These are phyloP conservation scores for Harpagifer antarcticus DNA, from an alignment of 2,797 vertebrate species.

Conservation along the genomic window DNA sequence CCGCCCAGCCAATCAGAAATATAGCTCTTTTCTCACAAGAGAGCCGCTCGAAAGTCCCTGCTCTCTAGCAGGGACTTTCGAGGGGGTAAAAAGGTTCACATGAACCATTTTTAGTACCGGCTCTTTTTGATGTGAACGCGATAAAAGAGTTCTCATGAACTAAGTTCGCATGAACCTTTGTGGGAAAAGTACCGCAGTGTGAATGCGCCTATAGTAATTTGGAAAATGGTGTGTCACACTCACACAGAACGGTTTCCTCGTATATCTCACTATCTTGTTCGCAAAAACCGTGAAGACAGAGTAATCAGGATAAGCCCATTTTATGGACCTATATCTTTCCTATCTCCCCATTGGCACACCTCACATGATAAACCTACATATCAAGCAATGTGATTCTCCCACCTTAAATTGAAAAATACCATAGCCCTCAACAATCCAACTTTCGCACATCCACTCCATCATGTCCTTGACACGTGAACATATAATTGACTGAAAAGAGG, in stretches of 20 bases:
- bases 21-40: too few species aligned
- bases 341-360: conserved; percentile 41
- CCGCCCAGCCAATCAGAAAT: too few species aligned
- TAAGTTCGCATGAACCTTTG: too few species aligned
- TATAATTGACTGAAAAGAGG: conserved; percentile 66
- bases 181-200: too few species aligned
- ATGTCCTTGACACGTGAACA: conserved; percentile 52
- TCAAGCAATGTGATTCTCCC: conserved; percentile 26
- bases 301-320: conserved; percentile 44
- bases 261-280: conserved; percentile 47
- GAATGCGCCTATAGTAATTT: too few species aligned
- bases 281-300: conserved; percentile 29
- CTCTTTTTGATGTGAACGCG: too few species aligned
- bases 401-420: conserved; percentile 54
- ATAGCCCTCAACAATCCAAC: conserved; percentile 35
- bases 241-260: conserved; percentile 18
- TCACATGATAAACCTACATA: conserved; percentile 50
- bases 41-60: too few species aligned
- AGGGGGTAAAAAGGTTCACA: too few species aligned
- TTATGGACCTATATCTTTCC: conserved; percentile 44
- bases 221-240: not conserved
- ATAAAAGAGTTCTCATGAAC: too few species aligned
- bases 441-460: conserved; percentile 49
- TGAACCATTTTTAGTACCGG: too few species aligned
- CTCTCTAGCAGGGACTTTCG: too few species aligned